Base-by-base conservation (phyloP, 2,888 invertebrate species). In the Drosophila borborema region DNA sequence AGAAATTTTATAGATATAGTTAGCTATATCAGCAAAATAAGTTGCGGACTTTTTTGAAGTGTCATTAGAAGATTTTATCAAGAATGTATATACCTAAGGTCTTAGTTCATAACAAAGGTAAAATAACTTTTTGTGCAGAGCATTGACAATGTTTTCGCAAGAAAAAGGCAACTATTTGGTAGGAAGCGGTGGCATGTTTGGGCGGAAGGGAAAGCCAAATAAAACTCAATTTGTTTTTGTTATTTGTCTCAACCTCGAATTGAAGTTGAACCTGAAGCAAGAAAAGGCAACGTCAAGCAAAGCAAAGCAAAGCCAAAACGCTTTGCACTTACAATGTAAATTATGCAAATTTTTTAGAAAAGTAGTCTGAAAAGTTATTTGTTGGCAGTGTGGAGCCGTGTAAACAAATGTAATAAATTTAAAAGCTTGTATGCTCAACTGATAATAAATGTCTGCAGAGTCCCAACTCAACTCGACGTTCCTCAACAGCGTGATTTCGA, bases 321-420 rank as follows among this genome's bases (percentile, higher is more conserved):
- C 73, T 82, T 82, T 70, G 67, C 78, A 80, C 80, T 82, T 74
- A 67, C 75, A 88, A 77, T 74, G 66, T 67, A 75, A 85, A 86
- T 88, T 88, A 85, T 88, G 86, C 65, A 86, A 82, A 82, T 82
- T 82, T 73, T 59, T 74, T 64, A n/a, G 64, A 49, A 73, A 81
- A 77, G 68, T 74, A 74, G 86, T 88, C 68, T 71, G 61, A 31
- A 83, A 85, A 85, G 68, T 86, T 89, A 72, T 77, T 79, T 75
- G 59, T 64, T 48, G 58, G 23, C 63, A 38, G 53, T 60, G 55
- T 45, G 61, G 53, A 49, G 59, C 41, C 71, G 64, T 77, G 87
- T 80, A 61, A 78, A 75, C 84, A 82, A 88, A 88, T 85, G 86
- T 81, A 86, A 85, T 85, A 85, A 85, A 85, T 88, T 83, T 75